phyloP scores from a whole-genome alignment of 2,797 vertebrate genomes.

The Oreochromis grahami region DNA sequence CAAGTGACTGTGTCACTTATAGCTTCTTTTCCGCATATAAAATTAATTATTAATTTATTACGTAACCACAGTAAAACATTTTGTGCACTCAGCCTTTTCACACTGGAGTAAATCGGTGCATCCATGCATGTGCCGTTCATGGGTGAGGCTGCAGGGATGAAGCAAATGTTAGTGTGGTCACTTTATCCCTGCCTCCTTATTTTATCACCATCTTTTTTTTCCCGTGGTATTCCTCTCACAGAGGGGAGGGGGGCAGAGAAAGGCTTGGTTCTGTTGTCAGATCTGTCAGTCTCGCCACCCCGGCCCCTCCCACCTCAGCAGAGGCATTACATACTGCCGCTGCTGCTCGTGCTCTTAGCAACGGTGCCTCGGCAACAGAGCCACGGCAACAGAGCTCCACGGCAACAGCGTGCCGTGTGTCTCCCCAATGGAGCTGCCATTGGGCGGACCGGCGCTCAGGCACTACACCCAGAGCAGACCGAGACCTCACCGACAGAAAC shows the following conservation, averaged over 20 bases:
- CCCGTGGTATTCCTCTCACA: conserved; percentile 43
- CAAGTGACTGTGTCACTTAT: conserved; percentile 6
- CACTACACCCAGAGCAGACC: conserved; percentile 80
- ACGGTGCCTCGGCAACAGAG: conserved; percentile 77
- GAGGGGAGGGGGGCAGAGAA: conserved; percentile 59
- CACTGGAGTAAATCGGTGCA: not conserved
- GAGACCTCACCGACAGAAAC: conserved; percentile 75
- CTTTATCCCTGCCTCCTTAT: conserved; percentile 22
- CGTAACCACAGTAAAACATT: conserved; percentile 52
- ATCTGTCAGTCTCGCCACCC: conserved; percentile 69
- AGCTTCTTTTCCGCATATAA: conserved; percentile 38
- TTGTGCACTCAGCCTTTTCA: conserved; percentile 33
- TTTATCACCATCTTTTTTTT: conserved; percentile 44
- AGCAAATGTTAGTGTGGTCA: conserved; percentile 7
- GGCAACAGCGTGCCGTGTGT: conserved; percentile 78
- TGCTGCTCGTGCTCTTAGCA: conserved; percentile 75
- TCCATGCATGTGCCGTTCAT: not conserved
- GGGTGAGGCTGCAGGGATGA: not conserved
- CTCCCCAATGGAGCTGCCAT: conserved; percentile 79
- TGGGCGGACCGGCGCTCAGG: conserved; percentile 76
- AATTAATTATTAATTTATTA: conserved; percentile 72
- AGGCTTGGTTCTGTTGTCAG: conserved; percentile 74
- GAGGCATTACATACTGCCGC: conserved; percentile 73
- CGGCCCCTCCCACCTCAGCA: conserved; percentile 65
- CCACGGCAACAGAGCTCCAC: conserved; percentile 73